Evolutionary conservation across 2,797 vertebrate species (phyloP).

Genomic region (Crocodylus rhombifer): DNA sequence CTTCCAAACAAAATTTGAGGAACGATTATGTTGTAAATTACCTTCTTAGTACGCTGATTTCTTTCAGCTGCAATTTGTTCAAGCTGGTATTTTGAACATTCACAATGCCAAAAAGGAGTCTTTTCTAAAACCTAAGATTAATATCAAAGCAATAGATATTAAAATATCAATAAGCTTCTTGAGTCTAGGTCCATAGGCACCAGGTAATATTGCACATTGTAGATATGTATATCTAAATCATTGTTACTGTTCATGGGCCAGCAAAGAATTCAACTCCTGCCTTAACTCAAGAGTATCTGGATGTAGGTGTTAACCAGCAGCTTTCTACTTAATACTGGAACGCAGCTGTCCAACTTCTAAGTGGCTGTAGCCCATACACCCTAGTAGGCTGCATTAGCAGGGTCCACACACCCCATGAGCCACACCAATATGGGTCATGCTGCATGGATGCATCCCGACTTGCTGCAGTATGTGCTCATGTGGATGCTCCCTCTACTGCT

Average conservation of each 20-base stretch:
- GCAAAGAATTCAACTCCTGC: background rate
- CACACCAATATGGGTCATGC: too few species aligned
- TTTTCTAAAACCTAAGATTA: conserved; percentile 58
- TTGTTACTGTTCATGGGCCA: background rate
- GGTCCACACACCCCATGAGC: too few species aligned
- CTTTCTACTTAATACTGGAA: background rate
- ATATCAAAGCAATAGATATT: conserved; percentile 51
- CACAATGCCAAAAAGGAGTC: conserved; percentile 39
- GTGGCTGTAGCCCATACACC: too few species aligned
- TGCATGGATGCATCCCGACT: too few species aligned
- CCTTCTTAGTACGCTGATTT: conserved; percentile 49
- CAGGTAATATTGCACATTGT: background rate
- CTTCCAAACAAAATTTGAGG: background rate
- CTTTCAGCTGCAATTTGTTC: conserved; percentile 30
- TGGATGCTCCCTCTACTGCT: too few species aligned
- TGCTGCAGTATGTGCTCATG: too few species aligned
- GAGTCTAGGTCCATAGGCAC: background rate
- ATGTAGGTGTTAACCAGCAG: background rate
- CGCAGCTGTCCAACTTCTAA: background rate
- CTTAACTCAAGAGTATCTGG: background rate
- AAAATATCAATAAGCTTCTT: background rate
- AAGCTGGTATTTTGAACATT: conserved; percentile 49
- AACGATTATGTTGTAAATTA: conserved; percentile 26
- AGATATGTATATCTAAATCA: background rate
- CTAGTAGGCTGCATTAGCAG: too few species aligned